Conservation (phyloP, 2,888 invertebrate species). For the Caenorhabditis angaria region DNA sequence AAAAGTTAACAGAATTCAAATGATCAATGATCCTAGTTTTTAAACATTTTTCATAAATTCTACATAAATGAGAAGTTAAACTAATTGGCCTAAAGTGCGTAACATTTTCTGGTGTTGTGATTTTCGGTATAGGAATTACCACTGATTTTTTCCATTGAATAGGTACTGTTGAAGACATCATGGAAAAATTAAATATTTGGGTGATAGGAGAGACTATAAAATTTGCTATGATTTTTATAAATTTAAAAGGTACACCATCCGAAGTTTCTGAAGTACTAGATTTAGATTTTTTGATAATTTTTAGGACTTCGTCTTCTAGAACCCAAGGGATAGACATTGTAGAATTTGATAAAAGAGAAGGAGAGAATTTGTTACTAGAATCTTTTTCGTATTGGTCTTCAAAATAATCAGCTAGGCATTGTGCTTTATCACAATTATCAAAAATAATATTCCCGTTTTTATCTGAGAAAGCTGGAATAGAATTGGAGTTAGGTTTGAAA, state of each 20-base stretch:
- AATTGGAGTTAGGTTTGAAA: too few species aligned
- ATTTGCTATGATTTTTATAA: neutral
- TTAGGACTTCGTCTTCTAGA: neutral
- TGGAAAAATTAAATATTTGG: neutral
- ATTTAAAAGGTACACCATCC: neutral
- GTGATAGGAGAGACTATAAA: neutral
- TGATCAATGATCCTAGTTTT: neutral
- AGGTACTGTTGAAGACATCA: neutral
- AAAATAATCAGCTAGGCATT: neutral
- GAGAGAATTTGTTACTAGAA: neutral
- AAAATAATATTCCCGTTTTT: too few species aligned
- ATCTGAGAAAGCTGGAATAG: too few species aligned
- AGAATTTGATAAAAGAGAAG: neutral
- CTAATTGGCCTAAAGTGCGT: neutral
- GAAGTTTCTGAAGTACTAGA: neutral
- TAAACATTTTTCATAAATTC: neutral
- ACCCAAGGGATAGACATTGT: neutral
- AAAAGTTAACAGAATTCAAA: neutral
- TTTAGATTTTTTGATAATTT: neutral
- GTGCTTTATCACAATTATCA: neutral
- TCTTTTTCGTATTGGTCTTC: neutral
- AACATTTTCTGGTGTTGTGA: neutral
- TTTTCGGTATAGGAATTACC: neutral
- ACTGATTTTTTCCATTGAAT: neutral
- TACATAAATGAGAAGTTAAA: slow-evolving; percentile 3